Evolutionary conservation across 1,140 invertebrate genomes (phyloP).

Genomic region (Batillaria attramentaria): DNA sequence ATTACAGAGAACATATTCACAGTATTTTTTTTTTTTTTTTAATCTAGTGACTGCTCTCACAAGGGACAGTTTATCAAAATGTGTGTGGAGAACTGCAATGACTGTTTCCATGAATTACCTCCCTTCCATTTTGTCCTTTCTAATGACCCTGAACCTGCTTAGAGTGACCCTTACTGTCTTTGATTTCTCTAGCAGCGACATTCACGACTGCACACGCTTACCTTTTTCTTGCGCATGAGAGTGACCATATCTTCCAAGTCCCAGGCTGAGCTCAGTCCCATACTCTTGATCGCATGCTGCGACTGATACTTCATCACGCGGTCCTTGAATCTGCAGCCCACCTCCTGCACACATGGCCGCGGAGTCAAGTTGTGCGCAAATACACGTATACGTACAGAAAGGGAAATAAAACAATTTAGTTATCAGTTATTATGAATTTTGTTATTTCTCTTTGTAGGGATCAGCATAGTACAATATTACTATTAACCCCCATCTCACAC

Average conservation of each 20-base stretch:
- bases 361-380: neutral
- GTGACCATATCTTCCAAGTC: constrained; percentile 68
- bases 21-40: too few species aligned
- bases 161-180: too few species aligned
- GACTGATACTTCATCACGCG: constrained; percentile 47
- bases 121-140: too few species aligned
- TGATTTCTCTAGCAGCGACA: too few species aligned
- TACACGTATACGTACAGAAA: neutral
- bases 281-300: constrained; percentile 49
- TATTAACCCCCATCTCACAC: neutral
- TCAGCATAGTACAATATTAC: neutral
- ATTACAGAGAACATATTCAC: too few species aligned
- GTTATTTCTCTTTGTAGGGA: neutral
- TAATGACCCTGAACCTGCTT: too few species aligned
- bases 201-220: too few species aligned
- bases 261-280: constrained; percentile 63
- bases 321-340: constrained; percentile 65
- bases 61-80: too few species aligned
- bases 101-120: too few species aligned
- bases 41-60: too few species aligned
- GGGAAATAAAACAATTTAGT: neutral
- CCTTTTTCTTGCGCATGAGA: constrained; percentile 58
- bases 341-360: constrained; percentile 43
- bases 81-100: too few species aligned
- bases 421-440: neutral